Base-by-base conservation (phyloP, 2,888 invertebrate species). In the Callosobruchus maculatus region DNA sequence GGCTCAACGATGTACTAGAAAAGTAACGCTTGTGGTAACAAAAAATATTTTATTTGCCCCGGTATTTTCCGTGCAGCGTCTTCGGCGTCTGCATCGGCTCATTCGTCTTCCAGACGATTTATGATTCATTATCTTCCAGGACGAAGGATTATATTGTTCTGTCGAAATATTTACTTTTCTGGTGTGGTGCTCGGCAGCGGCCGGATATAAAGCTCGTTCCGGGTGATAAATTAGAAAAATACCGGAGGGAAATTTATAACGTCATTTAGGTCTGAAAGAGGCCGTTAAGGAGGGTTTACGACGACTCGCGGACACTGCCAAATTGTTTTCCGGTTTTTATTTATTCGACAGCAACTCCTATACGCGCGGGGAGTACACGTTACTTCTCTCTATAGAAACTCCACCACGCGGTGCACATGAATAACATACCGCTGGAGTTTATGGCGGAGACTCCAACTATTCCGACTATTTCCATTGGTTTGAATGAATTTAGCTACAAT, bases 21-120 rank as follows among this genome's bases (percentile, higher is more conserved):
- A 7, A 26, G 3, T 26, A 26, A 7, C 26, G 7, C 7, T 2
- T 4, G 26, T 4, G 2, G 2, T 7, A 7, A 26, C 26, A 2
- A 26, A 26, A 1, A 5, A 13, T 3, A 1, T 49, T 49, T 49
- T 18, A 13, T 1, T 18, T 49, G 1, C 49, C 49, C 49, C 18
- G 13, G 49, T 49, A 49, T 49, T 13, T 13, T 5, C 5, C 13
- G 49, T 49, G 13, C 1, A 49, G 49, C 13, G 13, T 49, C 49
- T 49, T 49, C 49, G 49, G 49, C 5, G 49, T 49, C 30, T 9
- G 30, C 30, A 5, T 30, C 49, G 49, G 5, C 49, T 81, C 80
- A 80, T 82, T 81, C 80, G 81, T 81, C 81, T 80, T 79, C 79
- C 77, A 72, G 74, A 76, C 81, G 78, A 82, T 82, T 82, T 82